These are phyloP conservation scores for Labrus mixtus DNA, from an alignment of 2,113 vertebrate genomes.

Conservation along the genomic window DNA sequence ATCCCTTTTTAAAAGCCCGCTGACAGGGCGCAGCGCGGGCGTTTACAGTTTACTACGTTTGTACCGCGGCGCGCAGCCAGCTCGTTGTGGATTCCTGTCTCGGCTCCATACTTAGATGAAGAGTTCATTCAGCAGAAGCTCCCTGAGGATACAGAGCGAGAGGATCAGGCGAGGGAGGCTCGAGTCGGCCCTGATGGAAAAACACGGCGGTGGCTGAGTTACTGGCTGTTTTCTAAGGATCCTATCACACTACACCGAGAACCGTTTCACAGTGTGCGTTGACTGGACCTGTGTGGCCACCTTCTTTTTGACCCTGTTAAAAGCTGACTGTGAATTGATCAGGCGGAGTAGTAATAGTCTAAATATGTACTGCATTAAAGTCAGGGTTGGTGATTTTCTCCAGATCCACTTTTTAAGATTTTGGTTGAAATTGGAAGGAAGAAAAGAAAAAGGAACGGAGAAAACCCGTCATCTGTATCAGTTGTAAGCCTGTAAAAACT, in stretches of 20 bases:
- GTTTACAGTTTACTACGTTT: conserved; percentile 52
- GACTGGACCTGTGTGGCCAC: conserved; percentile 20
- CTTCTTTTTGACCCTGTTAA: conserved; percentile 21
- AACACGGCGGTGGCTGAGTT: conserved; percentile 43
- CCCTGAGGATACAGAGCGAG: conserved; percentile 45
- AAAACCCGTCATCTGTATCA: too few relatives aligned
- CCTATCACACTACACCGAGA: conserved; percentile 25
- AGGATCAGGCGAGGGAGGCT: conserved; percentile 36
- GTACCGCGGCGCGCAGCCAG: conserved; percentile 4
- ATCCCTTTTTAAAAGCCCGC: conserved; percentile 44
- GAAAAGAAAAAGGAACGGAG: too few relatives aligned
- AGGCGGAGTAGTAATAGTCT: neutral
- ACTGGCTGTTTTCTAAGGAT: conserved; percentile 41
- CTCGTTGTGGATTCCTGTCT: conserved; percentile 57
- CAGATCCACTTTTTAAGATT: too few relatives aligned
- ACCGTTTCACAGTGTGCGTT: conserved; percentile 4
- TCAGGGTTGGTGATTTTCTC: too few relatives aligned
- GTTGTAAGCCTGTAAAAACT: too few relatives aligned
- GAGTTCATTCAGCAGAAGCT: conserved; percentile 53
- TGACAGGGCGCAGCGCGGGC: conserved; percentile 56
- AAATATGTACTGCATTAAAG: neutral
- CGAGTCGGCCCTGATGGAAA: conserved; percentile 44
- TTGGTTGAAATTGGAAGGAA: too few relatives aligned
- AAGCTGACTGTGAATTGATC: neutral
- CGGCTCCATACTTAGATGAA: conserved; percentile 63